Base-by-base conservation (phyloP, 2,797 vertebrate genomes). In the Lophotriccus pileatus region DNA sequence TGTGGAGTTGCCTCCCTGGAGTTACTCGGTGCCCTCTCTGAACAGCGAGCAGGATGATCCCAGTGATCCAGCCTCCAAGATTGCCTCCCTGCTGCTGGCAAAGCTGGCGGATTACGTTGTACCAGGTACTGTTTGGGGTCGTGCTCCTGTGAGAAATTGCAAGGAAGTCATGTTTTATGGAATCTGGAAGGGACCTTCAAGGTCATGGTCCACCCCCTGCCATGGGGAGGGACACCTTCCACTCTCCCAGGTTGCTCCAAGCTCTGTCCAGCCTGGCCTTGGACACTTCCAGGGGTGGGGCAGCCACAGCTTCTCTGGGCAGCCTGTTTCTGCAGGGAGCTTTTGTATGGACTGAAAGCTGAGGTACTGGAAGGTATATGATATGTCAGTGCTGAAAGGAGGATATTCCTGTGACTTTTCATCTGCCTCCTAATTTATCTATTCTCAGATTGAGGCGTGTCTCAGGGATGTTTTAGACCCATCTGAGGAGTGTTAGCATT, bases 61-160 rank as follows among this genome's bases (percentile, higher is more conserved):
- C 82, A 99, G 98, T 37, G 99, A 99, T 95, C 99, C 99, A 23
- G 99, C 99, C 18, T 99, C 99, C 32, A 99, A 99, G 89, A 99
- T 99, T 23, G 99, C 99, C 66, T 98, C 99, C 18, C 97, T 99
- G 96, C 98, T 99, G 70, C 96, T 99, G 62, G 99, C 99, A 55
- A 99, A 99, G 89, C 97, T 99, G 94, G 99, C 99, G 0, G 99
- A 99, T 97, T 99, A 99, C 8, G 99, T 99, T 1, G 99, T 99
- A 53, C 99, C 99, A 98, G 99, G 99, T 99, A 94, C 52, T 56
- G 27, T 60, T 39, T 12, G 28, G 9, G 50, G 46, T 66, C 22
- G 0, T 36, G 36, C 60, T 59, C 6, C 16, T 39, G 30, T 50
- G 62, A 84, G 53, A 67, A 74, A 59, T 41, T 58, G 43, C 12